Base-by-base conservation (phyloP, 2,113 vertebrate genomes). In the Typhlomys cinereus region DNA sequence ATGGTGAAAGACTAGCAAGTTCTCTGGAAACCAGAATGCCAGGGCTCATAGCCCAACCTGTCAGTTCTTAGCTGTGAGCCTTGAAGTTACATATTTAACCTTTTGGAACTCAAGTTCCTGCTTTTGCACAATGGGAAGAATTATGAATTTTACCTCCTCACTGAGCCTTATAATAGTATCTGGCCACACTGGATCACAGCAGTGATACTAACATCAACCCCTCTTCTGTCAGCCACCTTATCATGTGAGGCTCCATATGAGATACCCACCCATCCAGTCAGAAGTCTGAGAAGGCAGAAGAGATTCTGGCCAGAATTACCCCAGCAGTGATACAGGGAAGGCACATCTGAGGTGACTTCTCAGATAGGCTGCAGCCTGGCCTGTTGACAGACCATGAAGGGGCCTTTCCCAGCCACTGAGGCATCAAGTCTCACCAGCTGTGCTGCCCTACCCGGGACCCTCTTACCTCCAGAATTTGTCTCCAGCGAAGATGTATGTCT, bases 391-490 rank as follows among this genome's bases (percentile, higher is more conserved):
- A 66, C 20, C 79, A 88, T 50, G 62, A 25, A 8, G 3, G 11
- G 41, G 64, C 2, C 0, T 3, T 9, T 13, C 41, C 8, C 1
- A 44, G 50, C 48, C 76, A 61, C 75, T 18, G 4, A 44, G 17
- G 13, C 21, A 14, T 46, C 57, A 44, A 61, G 44, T 13, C 79
- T 44, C 54, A 81, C 34, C 0, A 1, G 36, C 23, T 7, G 12
- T 4, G 7, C n/a, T 0, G 13, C 27, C 12, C 25, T 41, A 4
- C 2, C 17, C 10, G 7, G 23, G 0, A 0, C 27, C 23, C 66
- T 14, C 97, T 98, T 97, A 99, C 99, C 99, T 99, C 99, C 99
- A 99, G 97, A 99, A 99, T 96, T 99, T 98, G 97, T 99, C 99
- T 82, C 98, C 99, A 18, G 99, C 95, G 90, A 99, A 99, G 93